phyloP scores from a whole-genome alignment of 2,888 invertebrate species.

The Melangyna quadrimaculata region DNA sequence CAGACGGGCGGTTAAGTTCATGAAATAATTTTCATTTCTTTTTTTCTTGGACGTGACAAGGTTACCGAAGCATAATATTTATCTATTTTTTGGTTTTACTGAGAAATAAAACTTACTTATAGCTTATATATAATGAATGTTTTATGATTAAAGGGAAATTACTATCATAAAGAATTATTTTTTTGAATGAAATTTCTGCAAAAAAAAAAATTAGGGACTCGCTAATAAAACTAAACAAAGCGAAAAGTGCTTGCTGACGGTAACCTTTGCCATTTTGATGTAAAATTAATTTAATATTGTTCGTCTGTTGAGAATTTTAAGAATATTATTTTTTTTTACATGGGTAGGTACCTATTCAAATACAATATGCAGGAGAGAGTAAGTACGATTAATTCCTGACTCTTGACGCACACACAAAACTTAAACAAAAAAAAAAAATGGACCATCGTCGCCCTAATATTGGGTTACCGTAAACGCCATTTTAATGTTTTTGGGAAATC shows the following conservation, averaged over 20 bases:
- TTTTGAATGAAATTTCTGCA: neutral
- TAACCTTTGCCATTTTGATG: neutral
- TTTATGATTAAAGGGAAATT: constrained; percentile 14
- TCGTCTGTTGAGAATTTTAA: neutral
- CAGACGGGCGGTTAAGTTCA: constrained; percentile 22
- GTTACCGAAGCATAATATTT: neutral
- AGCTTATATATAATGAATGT: neutral
- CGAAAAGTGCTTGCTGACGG: neutral
- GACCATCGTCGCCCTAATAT: no score
- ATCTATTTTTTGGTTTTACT: neutral
- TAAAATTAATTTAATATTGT: neutral
- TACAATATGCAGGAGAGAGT: no score
- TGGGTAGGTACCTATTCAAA: no score
- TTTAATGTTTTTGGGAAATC: no score
- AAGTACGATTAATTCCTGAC: no score
- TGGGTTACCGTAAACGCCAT: no score
- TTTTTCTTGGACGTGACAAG: constrained; percentile 43
- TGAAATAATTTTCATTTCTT: constrained; percentile 7
- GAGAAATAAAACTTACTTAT: neutral
- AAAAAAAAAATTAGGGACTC: neutral
- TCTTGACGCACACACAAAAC: no score
- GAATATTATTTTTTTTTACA: neutral
- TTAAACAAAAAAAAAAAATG: no score
- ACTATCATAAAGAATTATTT: neutral
- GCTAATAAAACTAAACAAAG: neutral